Evolutionary conservation across 2,888 invertebrate genomes (phyloP).

Genomic region (Yponomeuta malinellus): DNA sequence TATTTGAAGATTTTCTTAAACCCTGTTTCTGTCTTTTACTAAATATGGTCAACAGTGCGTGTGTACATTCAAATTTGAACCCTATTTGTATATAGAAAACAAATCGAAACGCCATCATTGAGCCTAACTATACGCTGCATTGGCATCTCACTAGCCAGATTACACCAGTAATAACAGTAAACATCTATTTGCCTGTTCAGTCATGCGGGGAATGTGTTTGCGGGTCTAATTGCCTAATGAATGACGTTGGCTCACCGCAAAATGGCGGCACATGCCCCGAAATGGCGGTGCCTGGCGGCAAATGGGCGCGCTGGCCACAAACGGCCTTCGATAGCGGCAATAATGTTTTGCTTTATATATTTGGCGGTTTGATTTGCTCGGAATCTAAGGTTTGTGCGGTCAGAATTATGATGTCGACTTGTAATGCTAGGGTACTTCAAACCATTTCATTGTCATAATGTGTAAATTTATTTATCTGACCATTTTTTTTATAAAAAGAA

Average conservation of each 20-base stretch:
- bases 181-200: not conserved
- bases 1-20: too few species aligned
- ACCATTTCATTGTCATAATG: too few species aligned
- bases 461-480: too few species aligned
- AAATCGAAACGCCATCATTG: not conserved
- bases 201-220: constrained; percentile 3
- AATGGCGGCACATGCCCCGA: not conserved
- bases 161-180: constrained; percentile 49
- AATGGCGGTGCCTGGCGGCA: not conserved
- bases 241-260: not conserved
- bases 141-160: not conserved
- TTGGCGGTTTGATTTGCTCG: not conserved
- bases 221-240: constrained; percentile 7
- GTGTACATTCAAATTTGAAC: too few species aligned
- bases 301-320: not conserved
- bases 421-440: too few species aligned
- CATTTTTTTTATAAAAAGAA: too few species aligned
- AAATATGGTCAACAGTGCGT: too few species aligned
- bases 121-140: not conserved
- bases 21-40: too few species aligned
- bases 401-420: too few species aligned
- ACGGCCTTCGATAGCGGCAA: not conserved
- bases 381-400: not conserved
- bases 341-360: not conserved
- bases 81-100: not conserved